These are phyloP conservation scores for Hydropsyche tenuis DNA, from an alignment of 1,140 invertebrate species.

Conservation along the genomic window DNA sequence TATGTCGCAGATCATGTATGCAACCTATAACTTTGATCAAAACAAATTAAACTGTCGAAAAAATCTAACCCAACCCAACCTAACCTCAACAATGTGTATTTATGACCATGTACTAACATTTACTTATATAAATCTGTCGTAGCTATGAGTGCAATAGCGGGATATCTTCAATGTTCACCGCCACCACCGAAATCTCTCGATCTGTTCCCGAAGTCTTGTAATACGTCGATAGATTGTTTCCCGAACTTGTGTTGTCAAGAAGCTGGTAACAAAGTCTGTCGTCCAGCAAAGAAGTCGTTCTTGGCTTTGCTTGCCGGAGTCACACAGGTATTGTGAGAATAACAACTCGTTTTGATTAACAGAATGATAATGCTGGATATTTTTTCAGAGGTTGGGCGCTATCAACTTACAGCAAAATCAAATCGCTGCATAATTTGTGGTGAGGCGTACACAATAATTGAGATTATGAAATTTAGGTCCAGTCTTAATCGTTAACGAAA, in stretches of 20 bases:
- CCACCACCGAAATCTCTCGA: conserved; percentile 69
- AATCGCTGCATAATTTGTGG: not conserved
- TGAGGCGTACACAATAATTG: no score
- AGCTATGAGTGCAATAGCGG: conserved; percentile 67
- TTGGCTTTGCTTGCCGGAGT: conserved; percentile 68
- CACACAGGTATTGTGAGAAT: conserved; percentile 54
- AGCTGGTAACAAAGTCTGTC: conserved; percentile 69
- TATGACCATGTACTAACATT: no score
- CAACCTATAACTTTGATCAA: no score
- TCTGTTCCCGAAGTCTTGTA: conserved; percentile 70
- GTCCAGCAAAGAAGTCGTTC: conserved; percentile 72
- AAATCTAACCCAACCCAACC: no score
- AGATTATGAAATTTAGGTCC: no score
- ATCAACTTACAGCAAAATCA: conserved; percentile 38
- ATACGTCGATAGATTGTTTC: conserved; percentile 73
- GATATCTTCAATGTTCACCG: conserved; percentile 74
- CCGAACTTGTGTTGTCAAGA: conserved; percentile 79
- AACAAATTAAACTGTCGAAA: no score
- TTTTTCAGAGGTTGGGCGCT: conserved; percentile 45
- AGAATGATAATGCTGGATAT: conserved; percentile 6
- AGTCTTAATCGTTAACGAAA: no score
- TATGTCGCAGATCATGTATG: no score
- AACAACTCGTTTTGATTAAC: not conserved
- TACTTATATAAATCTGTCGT: conserved; percentile 46
- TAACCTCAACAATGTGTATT: no score